phyloP scores from a whole-genome alignment of 2,888 invertebrate species.

The Isoperla grammatica region DNA sequence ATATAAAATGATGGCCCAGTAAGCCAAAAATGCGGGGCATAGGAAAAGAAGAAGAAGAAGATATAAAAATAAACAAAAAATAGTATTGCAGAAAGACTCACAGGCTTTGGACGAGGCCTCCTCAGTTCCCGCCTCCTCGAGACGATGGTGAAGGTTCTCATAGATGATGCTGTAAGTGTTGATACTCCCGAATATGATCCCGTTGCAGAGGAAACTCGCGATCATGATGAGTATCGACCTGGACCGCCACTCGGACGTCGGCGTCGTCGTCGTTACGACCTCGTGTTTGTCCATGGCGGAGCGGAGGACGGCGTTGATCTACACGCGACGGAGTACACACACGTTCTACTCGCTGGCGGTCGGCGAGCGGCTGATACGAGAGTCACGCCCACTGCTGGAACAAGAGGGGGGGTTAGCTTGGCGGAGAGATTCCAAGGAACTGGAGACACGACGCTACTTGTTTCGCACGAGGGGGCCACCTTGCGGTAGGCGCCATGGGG shows the following conservation, averaged over 20 bases:
- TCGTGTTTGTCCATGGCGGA: slow-evolving; percentile 10
- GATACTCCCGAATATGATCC: slow-evolving; percentile 84
- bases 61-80: no score
- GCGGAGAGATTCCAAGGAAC: not conserved
- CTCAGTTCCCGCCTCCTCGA: slow-evolving; percentile 56
- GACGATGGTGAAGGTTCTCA: slow-evolving; percentile 57
- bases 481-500: no score
- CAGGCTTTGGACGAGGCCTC: slow-evolving; percentile 78
- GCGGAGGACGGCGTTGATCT: not conserved
- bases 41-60: no score
- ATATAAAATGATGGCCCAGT: no score
- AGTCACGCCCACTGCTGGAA: not conserved
- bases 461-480: not conserved
- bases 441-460: not conserved
- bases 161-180: slow-evolving; percentile 84
- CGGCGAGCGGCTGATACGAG: not conserved
- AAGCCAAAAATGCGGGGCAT: no score
- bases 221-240: slow-evolving; percentile 78
- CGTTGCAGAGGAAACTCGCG: slow-evolving; percentile 83
- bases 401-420: not conserved
- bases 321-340: not conserved
- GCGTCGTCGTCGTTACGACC: no score
- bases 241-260: slow-evolving; percentile 63
- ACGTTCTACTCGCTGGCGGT: not conserved
- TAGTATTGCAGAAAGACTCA: slow-evolving; percentile 48